Evolutionary conservation across 2,797 vertebrate genomes (phyloP).

Genomic region (Lerista edwardsae): DNA sequence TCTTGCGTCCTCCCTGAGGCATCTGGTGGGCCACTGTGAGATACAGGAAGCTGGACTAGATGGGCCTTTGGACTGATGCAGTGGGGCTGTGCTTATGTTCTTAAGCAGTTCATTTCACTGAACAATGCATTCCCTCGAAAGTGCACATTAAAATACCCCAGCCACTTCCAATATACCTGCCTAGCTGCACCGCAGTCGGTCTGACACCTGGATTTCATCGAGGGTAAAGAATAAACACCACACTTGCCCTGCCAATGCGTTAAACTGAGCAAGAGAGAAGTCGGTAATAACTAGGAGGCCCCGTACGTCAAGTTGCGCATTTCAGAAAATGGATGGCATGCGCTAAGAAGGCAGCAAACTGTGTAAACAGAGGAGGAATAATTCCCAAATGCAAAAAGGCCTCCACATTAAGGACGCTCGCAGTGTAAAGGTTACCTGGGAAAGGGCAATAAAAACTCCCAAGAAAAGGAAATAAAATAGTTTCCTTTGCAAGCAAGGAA

Average conservation of each 20-base stretch:
- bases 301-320: slow-evolving; percentile 37
- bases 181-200: slow-evolving; percentile 2
- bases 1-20: too few species aligned
- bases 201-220: neutral
- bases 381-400: slow-evolving; percentile 61
- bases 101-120: neutral
- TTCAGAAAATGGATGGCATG: slow-evolving; percentile 56
- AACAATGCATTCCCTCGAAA: neutral
- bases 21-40: too few species aligned
- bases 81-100: too few species aligned
- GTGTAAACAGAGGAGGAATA: slow-evolving; percentile 59
- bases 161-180: slow-evolving; percentile 31
- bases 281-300: slow-evolving; percentile 42
- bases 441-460: slow-evolving; percentile 66
- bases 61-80: too few species aligned
- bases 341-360: slow-evolving; percentile 61
- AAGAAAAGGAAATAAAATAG: slow-evolving; percentile 59
- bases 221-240: slow-evolving; percentile 21
- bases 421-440: slow-evolving; percentile 65
- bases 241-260: slow-evolving; percentile 31
- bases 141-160: neutral
- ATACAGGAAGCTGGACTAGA: too few species aligned
- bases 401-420: slow-evolving; percentile 58
- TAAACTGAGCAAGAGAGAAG: slow-evolving; percentile 50
- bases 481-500: slow-evolving; percentile 67